These are phyloP conservation scores for Thryonomys swinderianus DNA, from an alignment of 2,113 vertebrate species.

Conservation along the genomic window DNA sequence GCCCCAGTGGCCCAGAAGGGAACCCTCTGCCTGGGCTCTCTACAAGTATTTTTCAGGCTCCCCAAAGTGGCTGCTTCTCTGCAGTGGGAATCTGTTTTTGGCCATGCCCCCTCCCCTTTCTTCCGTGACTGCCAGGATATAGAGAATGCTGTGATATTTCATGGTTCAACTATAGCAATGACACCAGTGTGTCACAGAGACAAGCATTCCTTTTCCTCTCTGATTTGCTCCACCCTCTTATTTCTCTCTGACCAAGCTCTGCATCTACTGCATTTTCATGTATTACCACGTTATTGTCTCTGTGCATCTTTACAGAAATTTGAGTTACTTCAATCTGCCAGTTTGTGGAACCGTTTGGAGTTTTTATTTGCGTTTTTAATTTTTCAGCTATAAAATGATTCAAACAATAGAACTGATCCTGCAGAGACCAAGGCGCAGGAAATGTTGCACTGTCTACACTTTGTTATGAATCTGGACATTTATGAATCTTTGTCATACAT, in stretches of 20 bases:
- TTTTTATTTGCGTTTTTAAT: not conserved
- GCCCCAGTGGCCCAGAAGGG: not conserved
- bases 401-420: not conserved
- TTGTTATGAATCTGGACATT: slow-evolving; percentile 24
- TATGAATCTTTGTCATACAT: not conserved
- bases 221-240: not conserved
- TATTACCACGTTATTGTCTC: not conserved
- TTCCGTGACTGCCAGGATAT: slow-evolving; percentile 18
- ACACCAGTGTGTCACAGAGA: not conserved
- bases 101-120: not conserved
- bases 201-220: not conserved
- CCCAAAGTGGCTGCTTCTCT: not conserved
- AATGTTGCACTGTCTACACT: not conserved
- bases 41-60: not conserved
- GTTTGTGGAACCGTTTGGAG: not conserved
- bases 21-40: rapidly evolving
- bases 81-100: not conserved
- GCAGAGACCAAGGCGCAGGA: not conserved
- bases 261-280: not conserved
- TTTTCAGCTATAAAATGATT: not conserved
- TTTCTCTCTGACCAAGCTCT: not conserved
- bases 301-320: not conserved
- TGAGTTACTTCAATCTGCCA: not conserved
- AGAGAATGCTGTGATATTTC: not conserved
- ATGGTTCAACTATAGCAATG: not conserved